Percentiles rank a stretch among this genome's conserved stretches.
phyloP scores from a whole-genome alignment of 2,888 invertebrate genomes.

The Macroteleia sp. region DNA sequence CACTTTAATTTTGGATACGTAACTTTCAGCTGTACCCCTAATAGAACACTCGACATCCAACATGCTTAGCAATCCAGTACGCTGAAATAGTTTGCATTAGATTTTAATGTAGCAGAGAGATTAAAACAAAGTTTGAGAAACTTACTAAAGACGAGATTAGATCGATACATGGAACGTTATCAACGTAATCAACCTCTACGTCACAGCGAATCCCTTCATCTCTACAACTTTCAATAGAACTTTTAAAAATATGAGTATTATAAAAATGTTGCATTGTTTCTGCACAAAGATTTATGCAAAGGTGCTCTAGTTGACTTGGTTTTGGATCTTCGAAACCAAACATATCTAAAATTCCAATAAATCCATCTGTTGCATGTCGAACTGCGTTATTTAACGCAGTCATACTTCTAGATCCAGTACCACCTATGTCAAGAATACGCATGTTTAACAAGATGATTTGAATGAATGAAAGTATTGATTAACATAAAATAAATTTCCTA shows the following conservation, averaged over 20 bases:
- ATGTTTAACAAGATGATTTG: too few relatives aligned
- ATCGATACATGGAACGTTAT: slow-evolving; percentile 98
- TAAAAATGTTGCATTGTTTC: slow-evolving; percentile 99
- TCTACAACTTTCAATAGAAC: slow-evolving; percentile 95
- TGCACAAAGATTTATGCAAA: slow-evolving; percentile 97
- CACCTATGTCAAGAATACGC: slow-evolving; percentile 82
- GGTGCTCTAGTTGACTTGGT: slow-evolving; percentile 95
- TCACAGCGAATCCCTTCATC: slow-evolving; percentile 96
- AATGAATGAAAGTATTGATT: too few relatives aligned
- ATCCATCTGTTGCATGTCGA: slow-evolving; percentile 96
- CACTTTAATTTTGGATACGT: slow-evolving; percentile 91
- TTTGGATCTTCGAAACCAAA: slow-evolving; percentile 97
- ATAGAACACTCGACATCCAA: slow-evolving; percentile 96
- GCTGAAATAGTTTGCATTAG: slow-evolving; percentile 80
- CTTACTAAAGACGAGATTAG: slow-evolving; percentile 93
- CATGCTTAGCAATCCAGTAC: slow-evolving; percentile 95
- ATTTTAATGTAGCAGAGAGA: too few relatives aligned
- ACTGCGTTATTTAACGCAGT: slow-evolving; percentile 96
- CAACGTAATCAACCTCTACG: slow-evolving; percentile 96
- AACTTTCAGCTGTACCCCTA: slow-evolving; percentile 91
- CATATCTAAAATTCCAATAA: slow-evolving; percentile 98
- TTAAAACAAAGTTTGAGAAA: slow-evolving; percentile 18
- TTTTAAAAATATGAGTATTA: slow-evolving; percentile 98
- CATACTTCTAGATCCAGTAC: slow-evolving; percentile 94
- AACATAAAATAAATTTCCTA: too few relatives aligned